phyloP scores from a whole-genome alignment of 1,140 invertebrate species.

The Orius insidiosus region DNA sequence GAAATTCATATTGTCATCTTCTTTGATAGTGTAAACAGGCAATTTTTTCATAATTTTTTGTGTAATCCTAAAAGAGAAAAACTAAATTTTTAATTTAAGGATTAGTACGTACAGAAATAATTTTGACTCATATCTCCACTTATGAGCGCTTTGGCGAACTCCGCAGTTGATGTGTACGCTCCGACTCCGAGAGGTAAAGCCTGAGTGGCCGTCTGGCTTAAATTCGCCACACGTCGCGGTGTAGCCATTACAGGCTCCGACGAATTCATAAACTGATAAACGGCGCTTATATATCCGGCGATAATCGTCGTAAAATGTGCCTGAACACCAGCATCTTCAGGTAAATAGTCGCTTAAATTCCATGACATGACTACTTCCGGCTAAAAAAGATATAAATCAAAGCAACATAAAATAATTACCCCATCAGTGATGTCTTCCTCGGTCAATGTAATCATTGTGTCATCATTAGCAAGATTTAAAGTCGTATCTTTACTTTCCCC shows the following conservation, averaged over 20 bases:
- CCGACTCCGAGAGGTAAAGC: constrained; percentile 31
- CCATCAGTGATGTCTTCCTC: constrained; percentile 1
- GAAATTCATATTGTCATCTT: constrained; percentile 29
- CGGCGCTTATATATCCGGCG: constrained; percentile 59
- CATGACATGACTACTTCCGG: constrained; percentile 72
- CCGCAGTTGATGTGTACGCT: constrained; percentile 30
- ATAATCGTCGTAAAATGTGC: constrained; percentile 53
- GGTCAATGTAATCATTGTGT: background rate
- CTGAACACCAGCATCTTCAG: constrained; percentile 47
- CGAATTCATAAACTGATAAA: constrained; percentile 35
- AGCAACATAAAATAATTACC: background rate
- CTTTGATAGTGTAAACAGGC: constrained; percentile 29
- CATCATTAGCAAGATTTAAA: background rate
- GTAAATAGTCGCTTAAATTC: constrained; percentile 73
- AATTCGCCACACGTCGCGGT: constrained; percentile 22
- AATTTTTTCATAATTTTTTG: constrained; percentile 65
- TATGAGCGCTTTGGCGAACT: constrained; percentile 47
- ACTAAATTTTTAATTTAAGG: background rate
- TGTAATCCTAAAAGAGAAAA: constrained; percentile 39
- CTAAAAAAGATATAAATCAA: constrained; percentile 25
- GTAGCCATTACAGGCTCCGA: constrained; percentile 25
- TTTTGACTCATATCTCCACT: constrained; percentile 62
- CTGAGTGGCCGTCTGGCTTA: constrained; percentile 29
- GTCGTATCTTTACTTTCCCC: constrained; percentile 15
- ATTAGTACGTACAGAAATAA: constrained; percentile 50